These are phyloP conservation scores for Laterallus jamaicensis DNA, from an alignment of 2,113 vertebrate genomes.

Conservation along the genomic window DNA sequence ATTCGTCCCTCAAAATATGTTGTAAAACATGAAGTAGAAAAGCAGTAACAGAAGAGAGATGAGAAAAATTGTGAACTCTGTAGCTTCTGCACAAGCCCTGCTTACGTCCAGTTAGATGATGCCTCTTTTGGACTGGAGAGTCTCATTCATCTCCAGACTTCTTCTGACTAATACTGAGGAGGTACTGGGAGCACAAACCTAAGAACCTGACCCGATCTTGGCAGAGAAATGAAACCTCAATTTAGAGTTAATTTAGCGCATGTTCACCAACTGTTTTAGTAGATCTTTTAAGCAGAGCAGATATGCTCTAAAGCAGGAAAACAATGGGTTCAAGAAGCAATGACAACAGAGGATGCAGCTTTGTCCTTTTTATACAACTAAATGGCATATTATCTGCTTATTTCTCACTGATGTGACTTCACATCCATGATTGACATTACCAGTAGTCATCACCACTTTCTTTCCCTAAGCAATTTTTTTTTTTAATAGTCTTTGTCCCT, in stretches of 20 bases:
- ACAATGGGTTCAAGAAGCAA: neutral
- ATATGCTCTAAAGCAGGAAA: neutral
- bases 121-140: neutral
- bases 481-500: neutral
- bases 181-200: too few species aligned
- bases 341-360: neutral
- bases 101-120: neutral
- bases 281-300: neutral
- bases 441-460: neutral
- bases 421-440: neutral
- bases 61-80: neutral
- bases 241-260: neutral
- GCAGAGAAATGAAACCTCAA: neutral
- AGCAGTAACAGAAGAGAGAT: neutral
- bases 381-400: neutral
- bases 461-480: neutral
- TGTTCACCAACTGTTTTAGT: neutral
- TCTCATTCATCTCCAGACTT: neutral
- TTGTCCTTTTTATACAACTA: neutral
- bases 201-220: neutral
- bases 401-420: neutral
- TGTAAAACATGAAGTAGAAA: neutral
- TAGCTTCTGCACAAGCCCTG: neutral
- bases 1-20: neutral
- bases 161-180: neutral